Evolutionary conservation across 2,888 invertebrate genomes (phyloP).

Genomic region (Cantharis rufa): DNA sequence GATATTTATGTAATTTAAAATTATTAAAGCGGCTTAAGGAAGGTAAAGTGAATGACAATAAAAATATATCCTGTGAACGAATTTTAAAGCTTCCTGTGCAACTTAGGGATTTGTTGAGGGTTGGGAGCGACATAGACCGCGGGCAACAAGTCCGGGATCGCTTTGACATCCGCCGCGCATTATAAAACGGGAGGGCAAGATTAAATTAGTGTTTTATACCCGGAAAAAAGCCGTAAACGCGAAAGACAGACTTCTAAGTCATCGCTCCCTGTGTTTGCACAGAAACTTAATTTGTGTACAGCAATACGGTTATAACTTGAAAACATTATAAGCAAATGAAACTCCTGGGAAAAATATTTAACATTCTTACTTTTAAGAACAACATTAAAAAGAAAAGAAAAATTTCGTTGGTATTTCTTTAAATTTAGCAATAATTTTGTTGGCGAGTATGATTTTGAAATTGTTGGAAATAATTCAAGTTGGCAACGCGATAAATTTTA

Average conservation of each 20-base stretch:
- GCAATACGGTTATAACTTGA: slow-evolving; percentile 29
- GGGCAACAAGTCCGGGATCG: slow-evolving; percentile 49
- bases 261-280: slow-evolving; percentile 37
- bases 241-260: slow-evolving; percentile 39
- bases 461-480: slow-evolving; percentile 25
- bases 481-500: slow-evolving; percentile 18
- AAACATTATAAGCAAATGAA: slow-evolving; percentile 27
- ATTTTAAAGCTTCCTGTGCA: slow-evolving; percentile 49
- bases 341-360: slow-evolving; percentile 24
- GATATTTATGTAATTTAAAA: not conserved
- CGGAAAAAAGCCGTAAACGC: slow-evolving; percentile 41
- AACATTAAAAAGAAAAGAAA: slow-evolving; percentile 7
- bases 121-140: slow-evolving; percentile 46
- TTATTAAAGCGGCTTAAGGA: slow-evolving; percentile 12
- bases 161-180: slow-evolving; percentile 42
- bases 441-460: slow-evolving; percentile 2
- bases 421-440: not conserved
- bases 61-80: slow-evolving; percentile 45
- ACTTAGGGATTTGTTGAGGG: slow-evolving; percentile 45
- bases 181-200: slow-evolving; percentile 41
- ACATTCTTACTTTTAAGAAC: slow-evolving; percentile 6
- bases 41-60: slow-evolving; percentile 46
- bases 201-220: slow-evolving; percentile 48
- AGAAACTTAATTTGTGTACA: slow-evolving; percentile 35
- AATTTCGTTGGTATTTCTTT: not conserved